These are phyloP conservation scores for Pagrus major DNA, from an alignment of 2,113 vertebrate genomes.

Conservation along the genomic window DNA sequence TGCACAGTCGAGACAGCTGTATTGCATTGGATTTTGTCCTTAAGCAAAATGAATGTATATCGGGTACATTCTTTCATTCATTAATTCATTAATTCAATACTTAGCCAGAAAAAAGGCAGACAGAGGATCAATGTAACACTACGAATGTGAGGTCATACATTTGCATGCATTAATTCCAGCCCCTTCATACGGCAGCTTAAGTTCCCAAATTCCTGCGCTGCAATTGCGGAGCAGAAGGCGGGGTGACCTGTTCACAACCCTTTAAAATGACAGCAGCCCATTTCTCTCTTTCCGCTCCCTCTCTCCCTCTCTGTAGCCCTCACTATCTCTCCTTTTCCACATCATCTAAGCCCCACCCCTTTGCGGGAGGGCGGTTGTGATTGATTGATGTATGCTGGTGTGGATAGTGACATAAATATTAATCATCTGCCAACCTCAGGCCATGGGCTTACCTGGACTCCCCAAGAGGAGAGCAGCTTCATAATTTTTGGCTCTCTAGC, in stretches of 20 bases:
- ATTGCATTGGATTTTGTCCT: slow-evolving; percentile 22
- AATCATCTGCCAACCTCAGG: slow-evolving; percentile 76
- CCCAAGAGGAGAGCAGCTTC: slow-evolving; percentile 51
- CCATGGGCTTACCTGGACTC: slow-evolving; percentile 64
- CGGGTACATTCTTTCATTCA: slow-evolving; percentile 18
- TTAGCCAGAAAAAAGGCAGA: not conserved
- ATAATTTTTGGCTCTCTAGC: slow-evolving; percentile 39
- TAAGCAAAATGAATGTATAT: not conserved
- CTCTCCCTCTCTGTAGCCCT: slow-evolving; percentile 15
- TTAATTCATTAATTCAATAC: slow-evolving; percentile 37
- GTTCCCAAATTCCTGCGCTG: slow-evolving; percentile 58
- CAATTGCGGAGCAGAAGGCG: slow-evolving; percentile 61
- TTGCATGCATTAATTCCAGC: slow-evolving; percentile 56
- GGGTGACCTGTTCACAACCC: slow-evolving; percentile 79
- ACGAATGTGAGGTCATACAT: slow-evolving; percentile 45
- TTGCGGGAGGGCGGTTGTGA: slow-evolving; percentile 76
- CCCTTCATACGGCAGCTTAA: slow-evolving; percentile 7
- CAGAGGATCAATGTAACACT: slow-evolving; percentile 44
- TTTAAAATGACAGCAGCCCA: slow-evolving; percentile 76
- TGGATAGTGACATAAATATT: slow-evolving; percentile 83
- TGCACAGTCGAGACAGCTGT: slow-evolving; percentile 16
- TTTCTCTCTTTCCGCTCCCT: slow-evolving; percentile 48
- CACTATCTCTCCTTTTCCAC: slow-evolving; percentile 59
- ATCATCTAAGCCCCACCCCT: slow-evolving; percentile 70
- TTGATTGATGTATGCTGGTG: slow-evolving; percentile 80